phyloP scores from a whole-genome alignment of 2,888 invertebrate species.

The Erpobdella octoculata region DNA sequence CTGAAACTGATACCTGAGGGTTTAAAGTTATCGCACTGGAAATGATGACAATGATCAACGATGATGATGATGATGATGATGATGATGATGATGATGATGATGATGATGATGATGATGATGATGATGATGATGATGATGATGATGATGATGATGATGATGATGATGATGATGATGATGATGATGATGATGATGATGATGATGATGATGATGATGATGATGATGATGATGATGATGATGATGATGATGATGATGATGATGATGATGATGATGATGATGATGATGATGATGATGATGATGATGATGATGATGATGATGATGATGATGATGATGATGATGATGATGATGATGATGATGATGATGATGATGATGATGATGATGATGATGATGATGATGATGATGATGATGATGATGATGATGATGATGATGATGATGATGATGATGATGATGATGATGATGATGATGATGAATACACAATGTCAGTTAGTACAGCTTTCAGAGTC shows the following conservation, averaged over 20 bases:
- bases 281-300: slow-evolving; percentile 24
- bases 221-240: neutral
- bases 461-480: no score
- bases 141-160: slow-evolving; percentile 23
- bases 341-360: slow-evolving; percentile 10
- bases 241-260: slow-evolving; percentile 13
- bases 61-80: slow-evolving; percentile 7
- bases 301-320: slow-evolving; percentile 18
- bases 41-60: no score
- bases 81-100: slow-evolving; percentile 24
- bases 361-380: slow-evolving; percentile 14
- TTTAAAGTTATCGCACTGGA: no score
- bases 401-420: neutral
- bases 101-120: slow-evolving; percentile 19
- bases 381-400: slow-evolving; percentile 8
- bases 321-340: neutral
- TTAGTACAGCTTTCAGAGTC: no score
- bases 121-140: slow-evolving; percentile 19
- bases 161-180: slow-evolving; percentile 10
- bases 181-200: slow-evolving; percentile 23
- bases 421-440: neutral
- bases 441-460: slow-evolving; percentile 17
- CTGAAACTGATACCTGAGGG: slow-evolving; percentile 47
- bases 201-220: slow-evolving; percentile 17
- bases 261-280: slow-evolving; percentile 15